Evolutionary conservation across 1,140 invertebrate species (phyloP).

Genomic region (Globodera rostochiensis): DNA sequence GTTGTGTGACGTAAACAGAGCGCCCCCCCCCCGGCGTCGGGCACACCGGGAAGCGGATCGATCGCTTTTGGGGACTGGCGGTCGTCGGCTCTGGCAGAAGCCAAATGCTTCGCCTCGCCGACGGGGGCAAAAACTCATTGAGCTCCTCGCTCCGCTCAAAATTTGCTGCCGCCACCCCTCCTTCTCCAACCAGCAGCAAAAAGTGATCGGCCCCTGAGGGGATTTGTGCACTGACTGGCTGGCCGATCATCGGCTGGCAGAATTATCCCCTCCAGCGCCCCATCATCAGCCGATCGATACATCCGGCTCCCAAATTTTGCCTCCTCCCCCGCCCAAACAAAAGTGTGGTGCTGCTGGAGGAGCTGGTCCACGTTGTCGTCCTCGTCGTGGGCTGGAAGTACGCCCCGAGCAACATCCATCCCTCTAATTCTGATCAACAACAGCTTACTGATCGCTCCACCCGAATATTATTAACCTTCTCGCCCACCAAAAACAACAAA

Average conservation of each 20-base stretch:
- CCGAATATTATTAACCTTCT: too few species aligned
- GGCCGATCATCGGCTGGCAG: neutral
- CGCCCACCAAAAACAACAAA: neutral
- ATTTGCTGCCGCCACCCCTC: neutral
- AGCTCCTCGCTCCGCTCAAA: neutral
- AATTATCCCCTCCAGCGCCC: neutral
- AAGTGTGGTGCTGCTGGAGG: neutral
- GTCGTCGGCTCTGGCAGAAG: neutral
- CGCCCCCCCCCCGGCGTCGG: neutral
- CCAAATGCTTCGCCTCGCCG: neutral
- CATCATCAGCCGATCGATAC: neutral
- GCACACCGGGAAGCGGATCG: neutral
- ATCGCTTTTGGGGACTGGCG: neutral
- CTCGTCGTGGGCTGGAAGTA: neutral
- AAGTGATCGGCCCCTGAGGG: neutral
- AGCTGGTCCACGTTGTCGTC: neutral
- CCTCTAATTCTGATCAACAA: neutral
- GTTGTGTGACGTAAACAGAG: constrained; percentile 1
- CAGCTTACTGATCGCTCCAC: neutral
- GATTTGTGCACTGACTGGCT: neutral
- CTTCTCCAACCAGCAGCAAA: neutral
- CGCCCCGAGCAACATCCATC: neutral
- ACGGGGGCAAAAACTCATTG: neutral
- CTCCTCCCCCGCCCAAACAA: neutral
- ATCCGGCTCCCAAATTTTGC: neutral